phyloP scores from a whole-genome alignment of 2,888 invertebrate genomes.

The Fragum sueziense region DNA sequence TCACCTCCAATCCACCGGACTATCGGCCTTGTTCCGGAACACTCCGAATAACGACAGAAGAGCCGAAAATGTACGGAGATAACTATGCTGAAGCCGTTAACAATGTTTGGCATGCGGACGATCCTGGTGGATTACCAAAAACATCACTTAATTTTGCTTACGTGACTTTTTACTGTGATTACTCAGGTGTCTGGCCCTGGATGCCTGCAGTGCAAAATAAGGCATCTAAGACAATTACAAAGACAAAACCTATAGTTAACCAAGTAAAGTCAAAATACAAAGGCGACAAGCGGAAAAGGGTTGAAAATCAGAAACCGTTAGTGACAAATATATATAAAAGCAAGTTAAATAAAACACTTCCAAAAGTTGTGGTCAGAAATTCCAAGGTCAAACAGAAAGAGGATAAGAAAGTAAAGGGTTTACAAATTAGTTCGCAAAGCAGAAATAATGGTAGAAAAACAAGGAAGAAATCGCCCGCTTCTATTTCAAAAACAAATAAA shows the following conservation, averaged over 20 bases:
- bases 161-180: constrained; percentile 61
- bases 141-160: constrained; percentile 20
- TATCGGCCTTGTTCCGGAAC: constrained; percentile 56
- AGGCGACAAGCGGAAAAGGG: neutral
- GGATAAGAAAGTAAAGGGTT: too few species aligned
- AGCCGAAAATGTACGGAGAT: constrained; percentile 55
- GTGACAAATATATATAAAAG: neutral
- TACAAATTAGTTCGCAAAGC: too few species aligned
- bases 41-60: constrained; percentile 51
- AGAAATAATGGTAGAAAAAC: too few species aligned
- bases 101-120: constrained; percentile 48
- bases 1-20: constrained; percentile 38
- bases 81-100: constrained; percentile 60
- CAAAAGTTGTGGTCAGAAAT: neutral
- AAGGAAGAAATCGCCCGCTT: too few species aligned
- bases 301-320: neutral
- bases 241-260: neutral
- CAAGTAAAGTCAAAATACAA: neutral
- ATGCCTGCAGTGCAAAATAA: constrained; percentile 18
- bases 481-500: too few species aligned
- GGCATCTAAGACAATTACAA: neutral
- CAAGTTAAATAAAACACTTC: neutral
- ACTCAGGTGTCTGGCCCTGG: constrained; percentile 60
- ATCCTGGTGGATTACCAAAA: constrained; percentile 53
- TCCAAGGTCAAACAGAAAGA: neutral